Evolutionary conservation across 1,140 invertebrate species (phyloP).

Genomic region (Rhopalosiphum padi): DNA sequence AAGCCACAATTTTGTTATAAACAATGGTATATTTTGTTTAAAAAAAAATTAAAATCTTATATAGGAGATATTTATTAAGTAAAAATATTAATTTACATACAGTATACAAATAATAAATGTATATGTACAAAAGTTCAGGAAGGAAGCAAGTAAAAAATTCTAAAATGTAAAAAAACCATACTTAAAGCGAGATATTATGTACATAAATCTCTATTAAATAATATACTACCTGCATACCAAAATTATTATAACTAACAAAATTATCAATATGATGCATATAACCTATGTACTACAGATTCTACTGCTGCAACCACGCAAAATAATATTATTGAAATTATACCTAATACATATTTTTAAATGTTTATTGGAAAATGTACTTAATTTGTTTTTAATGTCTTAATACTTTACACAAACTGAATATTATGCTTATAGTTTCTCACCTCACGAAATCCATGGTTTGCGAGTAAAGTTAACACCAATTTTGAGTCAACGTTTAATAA

Average conservation of each 20-base stretch:
- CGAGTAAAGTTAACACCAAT: constrained; percentile 39
- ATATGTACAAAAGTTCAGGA: background rate
- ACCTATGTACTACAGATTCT: background rate
- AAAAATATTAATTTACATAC: background rate
- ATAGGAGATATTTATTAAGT: background rate
- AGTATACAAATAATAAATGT: background rate
- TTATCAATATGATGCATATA: background rate
- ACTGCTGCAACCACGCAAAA: background rate
- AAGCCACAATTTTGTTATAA: background rate
- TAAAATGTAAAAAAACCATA: background rate
- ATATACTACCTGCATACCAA: background rate
- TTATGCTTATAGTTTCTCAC: constrained; percentile 20
- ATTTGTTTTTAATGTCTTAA: background rate
- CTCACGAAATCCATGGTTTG: constrained; percentile 54
- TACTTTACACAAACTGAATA: constrained; percentile 1
- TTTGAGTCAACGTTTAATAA: constrained; percentile 45
- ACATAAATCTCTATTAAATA: background rate
- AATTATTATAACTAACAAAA: background rate
- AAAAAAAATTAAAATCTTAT: background rate
- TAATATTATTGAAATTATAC: background rate
- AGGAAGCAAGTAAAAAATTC: background rate
- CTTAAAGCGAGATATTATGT: background rate
- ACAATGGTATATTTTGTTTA: background rate
- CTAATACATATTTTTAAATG: background rate
- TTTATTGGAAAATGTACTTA: background rate